These are phyloP conservation scores for Sarcophaga subvicina DNA, from an alignment of 2,888 invertebrate genomes.

Conservation along the genomic window DNA sequence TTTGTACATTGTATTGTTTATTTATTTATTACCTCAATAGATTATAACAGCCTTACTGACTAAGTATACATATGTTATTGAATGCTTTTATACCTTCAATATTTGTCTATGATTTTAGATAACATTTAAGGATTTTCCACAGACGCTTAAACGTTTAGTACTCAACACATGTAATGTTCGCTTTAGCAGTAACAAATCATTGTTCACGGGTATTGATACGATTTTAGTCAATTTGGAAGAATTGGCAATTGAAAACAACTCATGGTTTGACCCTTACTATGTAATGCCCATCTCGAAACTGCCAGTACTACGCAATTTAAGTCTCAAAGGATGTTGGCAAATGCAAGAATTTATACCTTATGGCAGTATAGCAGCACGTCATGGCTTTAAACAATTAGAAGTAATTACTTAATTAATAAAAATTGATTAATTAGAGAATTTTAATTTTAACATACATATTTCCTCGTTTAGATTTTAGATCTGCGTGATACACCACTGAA, in stretches of 20 bases:
- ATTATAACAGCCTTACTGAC: too few relatives aligned
- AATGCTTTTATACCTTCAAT: too few relatives aligned
- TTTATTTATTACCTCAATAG: too few relatives aligned
- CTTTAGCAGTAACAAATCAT: constrained; percentile 75
- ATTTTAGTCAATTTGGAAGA: constrained; percentile 80
- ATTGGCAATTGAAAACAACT: constrained; percentile 87
- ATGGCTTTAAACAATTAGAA: constrained; percentile 84
- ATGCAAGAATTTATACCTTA: constrained; percentile 89
- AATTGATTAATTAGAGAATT: neutral
- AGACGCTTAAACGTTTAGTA: constrained; percentile 84
- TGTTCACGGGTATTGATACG: constrained; percentile 80
- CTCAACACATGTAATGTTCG: constrained; percentile 78
- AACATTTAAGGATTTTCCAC: constrained; percentile 86
- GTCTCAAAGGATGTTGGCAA: constrained; percentile 85
- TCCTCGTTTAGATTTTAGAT: constrained; percentile 82
- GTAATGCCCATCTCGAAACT: constrained; percentile 89
- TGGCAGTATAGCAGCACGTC: constrained; percentile 88
- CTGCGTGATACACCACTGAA: constrained; percentile 84
- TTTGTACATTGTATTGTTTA: neutral
- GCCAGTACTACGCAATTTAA: constrained; percentile 84
- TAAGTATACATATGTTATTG: too few relatives aligned
- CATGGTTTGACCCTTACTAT: constrained; percentile 89
- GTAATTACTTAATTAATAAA: constrained; percentile 65
- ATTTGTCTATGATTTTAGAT: constrained; percentile 82
- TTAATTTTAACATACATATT: constrained; percentile 22